Evolutionary conservation across 1,140 invertebrate species (phyloP).

Genomic region (Streblospio benedicti): DNA sequence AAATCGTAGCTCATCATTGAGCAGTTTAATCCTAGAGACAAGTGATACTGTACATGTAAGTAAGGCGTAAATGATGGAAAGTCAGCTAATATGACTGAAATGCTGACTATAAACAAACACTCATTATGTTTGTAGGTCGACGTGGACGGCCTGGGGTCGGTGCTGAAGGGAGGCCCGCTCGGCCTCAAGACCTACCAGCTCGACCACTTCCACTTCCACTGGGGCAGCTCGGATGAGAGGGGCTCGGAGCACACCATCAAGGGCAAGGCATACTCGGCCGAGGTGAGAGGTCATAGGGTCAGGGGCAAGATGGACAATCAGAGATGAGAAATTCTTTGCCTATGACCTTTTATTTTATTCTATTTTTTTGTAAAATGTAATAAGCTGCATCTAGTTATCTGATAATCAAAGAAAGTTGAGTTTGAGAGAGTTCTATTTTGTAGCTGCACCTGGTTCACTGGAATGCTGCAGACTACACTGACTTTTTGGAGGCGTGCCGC

Average conservation of each 20-base stretch:
- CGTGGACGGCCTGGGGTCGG: no score
- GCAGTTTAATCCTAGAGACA: slow-evolving; percentile 80
- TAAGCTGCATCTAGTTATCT: slow-evolving; percentile 82
- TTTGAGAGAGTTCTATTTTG: no score
- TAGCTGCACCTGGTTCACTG: slow-evolving; percentile 66
- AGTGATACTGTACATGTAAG: no score
- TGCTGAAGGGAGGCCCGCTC: slow-evolving; percentile 1
- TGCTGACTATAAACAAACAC: no score
- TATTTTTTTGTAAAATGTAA: slow-evolving; percentile 48
- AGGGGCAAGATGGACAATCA: slow-evolving; percentile 4
- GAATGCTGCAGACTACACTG: slow-evolving; percentile 76
- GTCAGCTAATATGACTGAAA: no score
- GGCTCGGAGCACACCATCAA: slow-evolving; percentile 57
- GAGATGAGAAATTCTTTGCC: not conserved
- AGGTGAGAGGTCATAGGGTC: slow-evolving; percentile 59
- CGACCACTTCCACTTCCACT: slow-evolving; percentile 49
- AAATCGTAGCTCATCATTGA: slow-evolving; percentile 71
- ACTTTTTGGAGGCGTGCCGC: slow-evolving; percentile 70
- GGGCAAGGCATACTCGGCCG: slow-evolving; percentile 74
- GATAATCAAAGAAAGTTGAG: no score
- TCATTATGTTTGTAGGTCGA: no score
- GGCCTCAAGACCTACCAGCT: slow-evolving; percentile 28
- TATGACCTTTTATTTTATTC: no score
- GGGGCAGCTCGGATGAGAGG: slow-evolving; percentile 35
- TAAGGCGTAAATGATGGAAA: no score